A percentile compares a stretch with the other conserved stretches of the same genome.
phyloP scores from a whole-genome alignment of 2,797 vertebrate genomes.

The Chromobotia macracanthus region DNA sequence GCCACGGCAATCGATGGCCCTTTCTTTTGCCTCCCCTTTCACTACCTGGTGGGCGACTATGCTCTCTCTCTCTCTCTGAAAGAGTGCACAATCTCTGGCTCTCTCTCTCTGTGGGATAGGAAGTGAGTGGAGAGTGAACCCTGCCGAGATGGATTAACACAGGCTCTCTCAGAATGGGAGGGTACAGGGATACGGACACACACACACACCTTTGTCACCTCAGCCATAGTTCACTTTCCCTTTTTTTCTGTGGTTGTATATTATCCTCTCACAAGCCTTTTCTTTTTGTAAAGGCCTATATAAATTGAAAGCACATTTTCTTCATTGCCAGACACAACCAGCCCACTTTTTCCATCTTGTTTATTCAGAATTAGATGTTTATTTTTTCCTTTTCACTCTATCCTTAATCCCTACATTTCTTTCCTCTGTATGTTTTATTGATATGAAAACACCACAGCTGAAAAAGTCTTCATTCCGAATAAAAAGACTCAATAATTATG shows the following conservation, averaged over 20 bases:
- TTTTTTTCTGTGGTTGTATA: not conserved
- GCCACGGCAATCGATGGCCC: slow-evolving; percentile 56
- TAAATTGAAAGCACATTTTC: not conserved
- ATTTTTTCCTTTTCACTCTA: not conserved
- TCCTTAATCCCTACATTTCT: too few species aligned
- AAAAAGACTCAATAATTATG: not conserved
- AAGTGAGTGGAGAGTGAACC: slow-evolving; percentile 56
- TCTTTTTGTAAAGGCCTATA: too few species aligned
- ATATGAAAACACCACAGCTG: not conserved
- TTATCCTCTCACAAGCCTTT: not conserved
- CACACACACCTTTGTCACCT: slow-evolving; percentile 5
- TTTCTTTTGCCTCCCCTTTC: slow-evolving; percentile 40
- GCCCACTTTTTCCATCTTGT: not conserved
- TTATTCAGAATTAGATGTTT: not conserved
- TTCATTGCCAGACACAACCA: not conserved
- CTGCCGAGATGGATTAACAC: slow-evolving; percentile 55
- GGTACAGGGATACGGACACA: slow-evolving; percentile 27
- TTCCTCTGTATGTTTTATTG: not conserved
- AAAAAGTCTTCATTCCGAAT: not conserved
- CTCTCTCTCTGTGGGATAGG: slow-evolving; percentile 42
- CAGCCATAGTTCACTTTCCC: not conserved
- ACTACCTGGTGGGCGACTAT: slow-evolving; percentile 48
- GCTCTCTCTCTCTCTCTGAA: slow-evolving; percentile 20
- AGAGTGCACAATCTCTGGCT: slow-evolving; percentile 26
- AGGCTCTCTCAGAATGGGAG: slow-evolving; percentile 45